Evolutionary conservation across 2,113 vertebrate species (phyloP).

Genomic region (Notothenia rossii): DNA sequence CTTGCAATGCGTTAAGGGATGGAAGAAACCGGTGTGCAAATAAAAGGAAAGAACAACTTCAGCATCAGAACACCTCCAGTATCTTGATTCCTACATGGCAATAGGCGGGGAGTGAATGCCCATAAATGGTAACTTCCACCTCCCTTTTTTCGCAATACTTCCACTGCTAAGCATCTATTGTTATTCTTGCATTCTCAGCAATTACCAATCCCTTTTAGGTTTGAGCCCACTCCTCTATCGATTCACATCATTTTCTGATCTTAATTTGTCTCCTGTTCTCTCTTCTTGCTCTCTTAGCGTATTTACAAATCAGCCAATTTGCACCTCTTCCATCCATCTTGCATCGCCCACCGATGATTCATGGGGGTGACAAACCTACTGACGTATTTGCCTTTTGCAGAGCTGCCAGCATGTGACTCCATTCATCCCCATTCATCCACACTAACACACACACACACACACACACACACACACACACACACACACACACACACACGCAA

Average conservation of each 20-base stretch:
- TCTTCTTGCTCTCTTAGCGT: conserved; percentile 53
- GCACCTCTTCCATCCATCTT: conserved; percentile 58
- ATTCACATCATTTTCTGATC: neutral
- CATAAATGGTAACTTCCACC: conserved; percentile 42
- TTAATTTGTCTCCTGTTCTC: conserved; percentile 25
- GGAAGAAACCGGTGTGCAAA: neutral
- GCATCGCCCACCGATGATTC: conserved; percentile 59
- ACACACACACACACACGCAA: conserved; percentile 31
- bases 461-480: conserved; percentile 35
- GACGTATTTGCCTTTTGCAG: conserved; percentile 77
- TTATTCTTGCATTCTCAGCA: conserved; percentile 29
- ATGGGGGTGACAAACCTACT: conserved; percentile 60
- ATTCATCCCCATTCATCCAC: conserved; percentile 54
- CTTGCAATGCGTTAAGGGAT: conserved; percentile 20
- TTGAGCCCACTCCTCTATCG: neutral
- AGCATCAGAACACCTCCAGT: conserved; percentile 3
- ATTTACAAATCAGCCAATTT: conserved; percentile 62
- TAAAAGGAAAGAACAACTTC: neutral
- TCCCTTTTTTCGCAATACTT: conserved; percentile 1
- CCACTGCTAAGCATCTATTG: neutral
- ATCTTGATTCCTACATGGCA: neutral
- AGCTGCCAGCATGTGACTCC: conserved; percentile 61
- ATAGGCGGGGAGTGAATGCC: neutral
- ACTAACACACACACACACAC: conserved; percentile 35
- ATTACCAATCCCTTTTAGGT: neutral